Conservation (phyloP, 2,113 vertebrate species). For the Corydoras maculifer region DNA sequence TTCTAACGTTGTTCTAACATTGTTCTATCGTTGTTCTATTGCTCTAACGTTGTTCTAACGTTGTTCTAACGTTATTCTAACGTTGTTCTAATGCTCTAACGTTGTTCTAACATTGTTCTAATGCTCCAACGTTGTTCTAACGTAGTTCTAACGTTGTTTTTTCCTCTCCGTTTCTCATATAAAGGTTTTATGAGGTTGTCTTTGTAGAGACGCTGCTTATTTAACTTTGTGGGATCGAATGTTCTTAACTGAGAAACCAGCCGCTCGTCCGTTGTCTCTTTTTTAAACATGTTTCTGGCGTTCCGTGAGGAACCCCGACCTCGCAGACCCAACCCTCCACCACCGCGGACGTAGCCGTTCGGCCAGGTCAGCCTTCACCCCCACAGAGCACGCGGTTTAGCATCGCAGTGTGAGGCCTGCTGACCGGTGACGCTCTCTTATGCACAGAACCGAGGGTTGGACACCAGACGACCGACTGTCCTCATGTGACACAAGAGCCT, state of each 20-base stretch:
- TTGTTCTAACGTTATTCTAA: too few relatives aligned
- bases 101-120: too few relatives aligned
- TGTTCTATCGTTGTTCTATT: neutral
- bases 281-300: slow-evolving; percentile 58
- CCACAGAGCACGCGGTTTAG: slow-evolving; percentile 72
- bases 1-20: too few relatives aligned
- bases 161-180: neutral
- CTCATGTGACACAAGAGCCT: neutral
- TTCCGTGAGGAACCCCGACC: slow-evolving; percentile 44
- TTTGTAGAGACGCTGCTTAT: neutral
- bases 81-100: too few relatives aligned
- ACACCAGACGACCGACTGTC: slow-evolving; percentile 20
- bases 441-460: slow-evolving; percentile 8
- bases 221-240: neutral
- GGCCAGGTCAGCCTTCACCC: slow-evolving; percentile 38
- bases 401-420: slow-evolving; percentile 56
- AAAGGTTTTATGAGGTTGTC: slow-evolving; percentile 1
- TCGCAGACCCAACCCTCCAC: slow-evolving; percentile 62
- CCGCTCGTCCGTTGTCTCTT: slow-evolving; percentile 41
- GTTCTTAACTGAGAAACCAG: neutral
- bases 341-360: slow-evolving; percentile 43
- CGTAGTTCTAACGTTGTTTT: neutral
- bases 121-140: too few relatives aligned
- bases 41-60: too few relatives aligned
- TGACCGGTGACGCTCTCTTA: slow-evolving; percentile 45